These are phyloP conservation scores for Eolophus roseicapilla DNA, from an alignment of 2,113 vertebrate genomes.

Conservation along the genomic window DNA sequence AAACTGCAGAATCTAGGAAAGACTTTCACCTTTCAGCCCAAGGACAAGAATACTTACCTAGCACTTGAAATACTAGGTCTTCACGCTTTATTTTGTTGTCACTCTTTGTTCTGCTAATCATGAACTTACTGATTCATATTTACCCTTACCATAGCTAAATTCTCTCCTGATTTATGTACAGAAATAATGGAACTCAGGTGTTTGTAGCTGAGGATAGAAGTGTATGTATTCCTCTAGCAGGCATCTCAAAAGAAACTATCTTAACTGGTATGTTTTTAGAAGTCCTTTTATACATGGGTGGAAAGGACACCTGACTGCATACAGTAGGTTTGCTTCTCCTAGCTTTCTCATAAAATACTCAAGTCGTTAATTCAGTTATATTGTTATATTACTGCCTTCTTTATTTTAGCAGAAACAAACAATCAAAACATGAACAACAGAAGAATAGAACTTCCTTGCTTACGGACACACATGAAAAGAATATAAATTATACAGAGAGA, in stretches of 20 bases:
- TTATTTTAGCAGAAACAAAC: constrained; percentile 37
- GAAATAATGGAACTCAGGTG: background rate
- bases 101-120: background rate
- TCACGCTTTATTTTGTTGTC: background rate
- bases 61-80: background rate
- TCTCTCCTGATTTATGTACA: background rate
- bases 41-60: background rate
- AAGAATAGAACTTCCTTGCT: constrained; percentile 38
- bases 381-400: background rate
- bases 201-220: background rate
- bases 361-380: background rate
- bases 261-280: background rate
- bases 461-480: constrained; percentile 5
- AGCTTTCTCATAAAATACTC: background rate
- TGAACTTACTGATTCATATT: background rate
- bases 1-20: background rate
- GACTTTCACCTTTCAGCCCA: background rate
- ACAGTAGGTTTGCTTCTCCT: background rate
- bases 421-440: constrained; percentile 16
- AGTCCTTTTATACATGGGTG: background rate
- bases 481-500: constrained; percentile 67
- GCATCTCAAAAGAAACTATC: background rate
- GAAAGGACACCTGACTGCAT: background rate
- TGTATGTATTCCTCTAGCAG: background rate
- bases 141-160: background rate